Base-by-base conservation (phyloP, 2,113 vertebrate species). In the Odocoileus virginianus region DNA sequence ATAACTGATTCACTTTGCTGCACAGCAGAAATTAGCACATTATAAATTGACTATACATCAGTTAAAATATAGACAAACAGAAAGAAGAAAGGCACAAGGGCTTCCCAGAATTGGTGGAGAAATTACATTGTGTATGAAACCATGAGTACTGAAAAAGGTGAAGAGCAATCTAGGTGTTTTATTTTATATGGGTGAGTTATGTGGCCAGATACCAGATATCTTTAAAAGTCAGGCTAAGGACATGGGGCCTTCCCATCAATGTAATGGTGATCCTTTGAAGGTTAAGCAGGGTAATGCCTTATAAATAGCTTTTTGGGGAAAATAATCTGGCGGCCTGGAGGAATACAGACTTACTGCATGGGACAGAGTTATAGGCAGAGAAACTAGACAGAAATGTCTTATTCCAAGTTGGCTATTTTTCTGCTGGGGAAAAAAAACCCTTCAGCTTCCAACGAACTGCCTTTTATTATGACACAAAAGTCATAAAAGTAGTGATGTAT, bases 401-500 rank as follows among this genome's bases (percentile, higher is more conserved):
- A 60, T 91, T 97, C 64, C 47, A 93, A 89, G 58, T 89, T 92
- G 45, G 36, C 76, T 93, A 78, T 98, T 97, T 96, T 97, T 83
- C 78, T 97, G 43, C 52, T 91, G 13, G 15, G 25, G 11, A 43
- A 76, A 43, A 76, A 43, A 14, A 76, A 95, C 23, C 2, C 3
- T 30, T 71, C 60, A 91, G 92, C 74, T 94, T 94, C 82, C 86
- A 97, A 96, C 25, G n/a, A 96, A 97, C 83, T 91, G 86, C 89
- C 74, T 98, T 98, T 98, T 97, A 97, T 98, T 94, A 93, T 98
- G 94, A 96, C 96, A 98, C 94, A 96, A 93, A 97, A 97, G 89
- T 97, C 79, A 82, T 98, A 97, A 98, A 97, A 95, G 87, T 93
- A 55, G 97, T 97, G 98, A 98, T 97, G 97, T 97, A 97, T 97